Percentiles rank a stretch among this genome's conserved stretches.
Evolutionary conservation across 1,140 invertebrate genomes (phyloP).

Genomic region (Prorops nasuta): DNA sequence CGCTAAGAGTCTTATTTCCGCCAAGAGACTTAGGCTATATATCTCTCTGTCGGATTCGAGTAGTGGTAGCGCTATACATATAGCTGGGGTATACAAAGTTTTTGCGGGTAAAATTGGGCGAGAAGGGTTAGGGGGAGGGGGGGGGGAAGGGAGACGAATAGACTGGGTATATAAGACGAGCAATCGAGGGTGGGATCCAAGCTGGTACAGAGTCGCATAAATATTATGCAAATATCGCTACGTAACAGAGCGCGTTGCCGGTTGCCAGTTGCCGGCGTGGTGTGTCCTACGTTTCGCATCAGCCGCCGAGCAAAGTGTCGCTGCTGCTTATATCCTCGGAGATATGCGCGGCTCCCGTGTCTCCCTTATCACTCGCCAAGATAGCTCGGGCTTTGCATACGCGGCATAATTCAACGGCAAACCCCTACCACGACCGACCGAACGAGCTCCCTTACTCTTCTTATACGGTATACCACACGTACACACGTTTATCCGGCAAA

Average conservation of each 20-base stretch:
- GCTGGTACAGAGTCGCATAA: slow-evolving; percentile 27
- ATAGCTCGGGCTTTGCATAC: slow-evolving; percentile 53
- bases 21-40: no score
- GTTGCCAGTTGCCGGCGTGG: background rate
- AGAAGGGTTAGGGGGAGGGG: slow-evolving; percentile 1
- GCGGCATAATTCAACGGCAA: slow-evolving; percentile 49
- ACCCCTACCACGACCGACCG: slow-evolving; percentile 23
- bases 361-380: slow-evolving; percentile 50
- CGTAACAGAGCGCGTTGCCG: background rate
- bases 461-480: background rate
- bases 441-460: background rate
- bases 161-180: no score
- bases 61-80: no score
- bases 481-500: background rate
- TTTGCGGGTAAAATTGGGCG: no score
- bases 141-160: slow-evolving; percentile 3
- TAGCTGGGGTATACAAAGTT: no score
- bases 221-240: slow-evolving; percentile 36
- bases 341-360: slow-evolving; percentile 51
- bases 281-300: slow-evolving; percentile 11
- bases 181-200: no score
- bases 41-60: no score
- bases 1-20: no score
- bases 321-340: slow-evolving; percentile 41
- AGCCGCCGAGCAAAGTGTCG: slow-evolving; percentile 34